Evolutionary conservation across 2,797 vertebrate genomes (phyloP).

Genomic region (Chaenodraco wilsoni): DNA sequence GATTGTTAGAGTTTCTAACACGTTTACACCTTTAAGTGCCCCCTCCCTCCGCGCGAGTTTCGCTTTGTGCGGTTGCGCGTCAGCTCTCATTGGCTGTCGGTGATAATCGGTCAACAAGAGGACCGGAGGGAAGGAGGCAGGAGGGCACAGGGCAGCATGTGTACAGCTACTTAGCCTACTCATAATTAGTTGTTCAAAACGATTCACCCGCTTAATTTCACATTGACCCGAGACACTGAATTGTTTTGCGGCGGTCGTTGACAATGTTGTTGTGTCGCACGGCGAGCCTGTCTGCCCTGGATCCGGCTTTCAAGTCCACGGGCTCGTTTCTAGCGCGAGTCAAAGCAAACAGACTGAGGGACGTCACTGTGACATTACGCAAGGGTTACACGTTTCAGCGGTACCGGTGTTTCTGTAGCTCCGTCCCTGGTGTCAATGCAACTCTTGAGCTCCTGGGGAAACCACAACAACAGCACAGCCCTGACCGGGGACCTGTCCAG

Average conservation of each 20-base stretch:
- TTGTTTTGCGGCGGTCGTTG: constrained; percentile 1
- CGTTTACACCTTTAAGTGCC: constrained; percentile 73
- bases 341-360: constrained; percentile 30
- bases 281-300: constrained; percentile 45
- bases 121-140: constrained; percentile 18
- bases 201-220: background rate
- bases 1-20: constrained; percentile 6
- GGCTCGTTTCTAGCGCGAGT: constrained; percentile 49
- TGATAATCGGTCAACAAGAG: constrained; percentile 55
- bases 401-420: constrained; percentile 24
- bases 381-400: constrained; percentile 32
- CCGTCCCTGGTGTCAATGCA: background rate
- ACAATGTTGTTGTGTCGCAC: constrained; percentile 67
- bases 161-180: constrained; percentile 10
- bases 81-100: constrained; percentile 68
- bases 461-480: background rate
- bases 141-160: constrained; percentile 63
- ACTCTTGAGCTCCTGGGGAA: constrained; percentile 12
- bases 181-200: background rate
- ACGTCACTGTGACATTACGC: constrained; percentile 57
- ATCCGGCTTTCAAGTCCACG: constrained; percentile 41
- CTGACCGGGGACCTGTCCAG: background rate
- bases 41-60: constrained; percentile 42
- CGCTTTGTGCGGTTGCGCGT: constrained; percentile 69
- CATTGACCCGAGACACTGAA: background rate